Percentiles rank a stretch among this genome's conserved stretches.
These are phyloP conservation scores for Monopterus albus DNA, from an alignment of 2,113 vertebrate species.

Conservation along the genomic window DNA sequence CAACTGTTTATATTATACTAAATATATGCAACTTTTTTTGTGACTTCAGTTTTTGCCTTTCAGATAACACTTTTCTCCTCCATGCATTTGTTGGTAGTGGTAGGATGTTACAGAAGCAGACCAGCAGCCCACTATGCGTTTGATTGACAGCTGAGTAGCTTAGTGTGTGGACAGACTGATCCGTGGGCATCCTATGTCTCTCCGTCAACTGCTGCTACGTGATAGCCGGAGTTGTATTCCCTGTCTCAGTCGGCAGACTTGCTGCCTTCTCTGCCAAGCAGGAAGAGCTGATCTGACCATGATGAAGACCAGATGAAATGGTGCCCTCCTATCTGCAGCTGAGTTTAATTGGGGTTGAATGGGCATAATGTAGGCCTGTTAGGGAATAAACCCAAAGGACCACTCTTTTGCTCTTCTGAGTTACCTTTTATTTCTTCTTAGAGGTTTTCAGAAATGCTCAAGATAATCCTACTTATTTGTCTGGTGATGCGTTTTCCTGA, in stretches of 20 bases:
- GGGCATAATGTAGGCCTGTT: slow-evolving; percentile 52
- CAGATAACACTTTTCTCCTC: neutral
- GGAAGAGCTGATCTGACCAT: slow-evolving; percentile 26
- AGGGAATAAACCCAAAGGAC: slow-evolving; percentile 34
- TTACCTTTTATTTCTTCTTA: slow-evolving; percentile 8
- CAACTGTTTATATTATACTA: too few relatives aligned
- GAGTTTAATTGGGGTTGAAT: slow-evolving; percentile 74
- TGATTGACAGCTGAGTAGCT: slow-evolving; percentile 76
- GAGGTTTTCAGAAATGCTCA: slow-evolving; percentile 39
- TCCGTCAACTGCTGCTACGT: slow-evolving; percentile 67
- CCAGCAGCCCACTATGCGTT: slow-evolving; percentile 45
- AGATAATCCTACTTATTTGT: slow-evolving; percentile 59
- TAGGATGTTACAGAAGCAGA: neutral
- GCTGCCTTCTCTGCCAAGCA: slow-evolving; percentile 66
- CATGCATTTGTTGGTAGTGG: neutral
- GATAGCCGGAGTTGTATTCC: slow-evolving; percentile 82
- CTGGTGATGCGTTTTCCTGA: slow-evolving; percentile 71
- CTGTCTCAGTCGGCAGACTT: slow-evolving; percentile 46
- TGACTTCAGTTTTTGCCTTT: too few relatives aligned
- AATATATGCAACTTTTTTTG: too few relatives aligned
- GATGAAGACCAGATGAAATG: slow-evolving; percentile 46
- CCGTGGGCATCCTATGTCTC: slow-evolving; percentile 79
- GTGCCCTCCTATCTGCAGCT: slow-evolving; percentile 43
- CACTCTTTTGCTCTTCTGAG: slow-evolving; percentile 5
- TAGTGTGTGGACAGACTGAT: slow-evolving; percentile 58